Base-by-base conservation (phyloP, 2,113 vertebrate genomes). In the Antennarius striatus region DNA sequence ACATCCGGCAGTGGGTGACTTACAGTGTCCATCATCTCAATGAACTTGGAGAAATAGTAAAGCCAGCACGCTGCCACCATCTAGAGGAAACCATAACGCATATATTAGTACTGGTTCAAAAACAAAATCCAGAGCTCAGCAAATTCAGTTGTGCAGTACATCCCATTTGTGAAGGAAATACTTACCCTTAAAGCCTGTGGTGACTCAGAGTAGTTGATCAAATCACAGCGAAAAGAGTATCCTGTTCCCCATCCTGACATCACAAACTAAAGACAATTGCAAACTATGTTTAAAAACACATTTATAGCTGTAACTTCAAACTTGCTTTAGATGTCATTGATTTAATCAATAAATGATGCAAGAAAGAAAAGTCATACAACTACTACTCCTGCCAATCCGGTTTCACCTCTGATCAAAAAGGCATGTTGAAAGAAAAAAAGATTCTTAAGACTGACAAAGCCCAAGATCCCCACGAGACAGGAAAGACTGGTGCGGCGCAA, bases 221-320 rank as follows among this genome's bases (percentile, higher is more conserved):
- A 68, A 72, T 99, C 98, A n/a, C 98, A 99, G 7, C 39, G 90
- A 79, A 95, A 96, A 0, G 95, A 92, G 84, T 99, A 99, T 8
- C 95, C 96, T 0, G 95, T 98, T 51, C 95, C 98, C 98, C 97
- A 99, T 68, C 98, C 97, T 0, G 96, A 95, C 96, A 98, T 98
- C 69, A 98, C 91, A 92, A 96, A 99, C 98, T 99, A 43, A 28
- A 15, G n/a, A 10, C 5, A 46, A 58, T 17, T 29, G 16, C 3
- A 29, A 4, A 1, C 10, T 6, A 52, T 2, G n/a, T 22, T 52
- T 32, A 56, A 14, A 56, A 1, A 43, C 2, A 43, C 2, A 4
- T 10, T 3, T 29, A 14, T 13, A 10, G 12, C 43, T 10, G 1
- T 4, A 40, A 2, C 32, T 42, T 12, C 22, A 22, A 57, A 43